Conservation (phyloP, 64 coral and sea anemone genomes). For the Pocillopora verrucosa region DNA sequence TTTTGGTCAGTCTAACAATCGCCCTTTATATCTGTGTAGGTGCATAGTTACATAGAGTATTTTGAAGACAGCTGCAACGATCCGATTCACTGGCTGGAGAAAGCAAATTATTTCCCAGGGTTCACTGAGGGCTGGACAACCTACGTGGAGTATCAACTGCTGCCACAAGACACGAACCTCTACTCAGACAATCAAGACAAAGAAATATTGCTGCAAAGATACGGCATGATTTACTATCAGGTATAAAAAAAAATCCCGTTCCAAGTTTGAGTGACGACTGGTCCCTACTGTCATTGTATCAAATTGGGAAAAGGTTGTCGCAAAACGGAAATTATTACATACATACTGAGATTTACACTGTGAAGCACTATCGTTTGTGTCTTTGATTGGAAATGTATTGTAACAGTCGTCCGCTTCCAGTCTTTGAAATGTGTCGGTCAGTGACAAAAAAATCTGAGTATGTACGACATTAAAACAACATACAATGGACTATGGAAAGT, state of each 20-base stretch:
- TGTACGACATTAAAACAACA: too few relatives aligned
- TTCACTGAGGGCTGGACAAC: conserved; percentile 35
- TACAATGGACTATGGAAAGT: too few relatives aligned
- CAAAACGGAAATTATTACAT: too few relatives aligned
- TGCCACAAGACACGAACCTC: not conserved
- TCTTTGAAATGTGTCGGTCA: too few relatives aligned
- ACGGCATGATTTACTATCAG: conserved; percentile 42
- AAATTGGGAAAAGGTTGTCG: too few relatives aligned
- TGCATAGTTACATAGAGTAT: conserved; percentile 32
- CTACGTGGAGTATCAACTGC: not conserved
- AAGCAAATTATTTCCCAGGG: not conserved
- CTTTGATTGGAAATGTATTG: too few relatives aligned
- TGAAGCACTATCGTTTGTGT: too few relatives aligned
- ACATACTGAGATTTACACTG: too few relatives aligned
- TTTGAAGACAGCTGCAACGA: conserved; percentile 27
- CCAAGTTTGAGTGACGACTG: too few relatives aligned
- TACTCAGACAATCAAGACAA: conserved; percentile 12
- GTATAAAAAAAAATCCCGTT: not conserved
- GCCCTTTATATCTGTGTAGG: not conserved
- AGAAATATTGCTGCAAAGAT: conserved; percentile 4
- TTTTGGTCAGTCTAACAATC: not conserved
- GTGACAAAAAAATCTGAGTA: too few relatives aligned
- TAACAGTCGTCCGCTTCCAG: too few relatives aligned
- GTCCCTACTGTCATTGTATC: too few relatives aligned
- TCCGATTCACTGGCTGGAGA: conserved; percentile 19